Percentiles rank a stretch among this genome's conserved stretches.
These are phyloP conservation scores for Oplegnathus fasciatus DNA, from an alignment of 2,113 vertebrate genomes.

Conservation along the genomic window DNA sequence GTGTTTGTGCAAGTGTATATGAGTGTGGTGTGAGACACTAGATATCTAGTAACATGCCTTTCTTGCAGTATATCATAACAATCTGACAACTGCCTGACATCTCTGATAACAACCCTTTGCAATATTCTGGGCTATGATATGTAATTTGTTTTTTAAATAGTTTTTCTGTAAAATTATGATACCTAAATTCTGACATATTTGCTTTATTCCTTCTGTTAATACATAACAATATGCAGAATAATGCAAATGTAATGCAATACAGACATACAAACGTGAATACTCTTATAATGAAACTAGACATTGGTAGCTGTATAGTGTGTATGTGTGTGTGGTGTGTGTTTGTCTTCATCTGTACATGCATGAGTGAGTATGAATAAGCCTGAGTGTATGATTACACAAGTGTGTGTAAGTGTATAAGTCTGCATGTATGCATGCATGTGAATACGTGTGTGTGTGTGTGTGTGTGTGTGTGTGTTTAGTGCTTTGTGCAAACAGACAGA, in stretches of 20 bases:
- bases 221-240: neutral
- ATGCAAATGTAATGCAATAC: conserved; percentile 11
- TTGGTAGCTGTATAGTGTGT: neutral
- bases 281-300: neutral
- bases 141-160: neutral
- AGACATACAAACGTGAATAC: neutral
- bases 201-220: neutral
- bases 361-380: conserved; percentile 34
- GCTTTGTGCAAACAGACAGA: conserved; percentile 73
- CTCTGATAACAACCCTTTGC: neutral
- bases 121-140: neutral
- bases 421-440: conserved; percentile 8
- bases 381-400: conserved; percentile 45
- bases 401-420: conserved; percentile 24
- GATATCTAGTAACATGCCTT: conserved; percentile 11
- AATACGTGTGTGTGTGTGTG: conserved; percentile 15
- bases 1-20: neutral
- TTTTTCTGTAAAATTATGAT: neutral
- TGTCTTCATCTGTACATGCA: conserved; percentile 20
- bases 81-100: neutral
- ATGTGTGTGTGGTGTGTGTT: conserved; percentile 21
- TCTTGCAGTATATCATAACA: conserved; percentile 11
- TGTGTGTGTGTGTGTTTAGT: conserved; percentile 51
- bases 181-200: too few species aligned
- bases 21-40: neutral